Base-by-base conservation (phyloP, 2,797 vertebrate species). In the Chaetophractus vellerosus region DNA sequence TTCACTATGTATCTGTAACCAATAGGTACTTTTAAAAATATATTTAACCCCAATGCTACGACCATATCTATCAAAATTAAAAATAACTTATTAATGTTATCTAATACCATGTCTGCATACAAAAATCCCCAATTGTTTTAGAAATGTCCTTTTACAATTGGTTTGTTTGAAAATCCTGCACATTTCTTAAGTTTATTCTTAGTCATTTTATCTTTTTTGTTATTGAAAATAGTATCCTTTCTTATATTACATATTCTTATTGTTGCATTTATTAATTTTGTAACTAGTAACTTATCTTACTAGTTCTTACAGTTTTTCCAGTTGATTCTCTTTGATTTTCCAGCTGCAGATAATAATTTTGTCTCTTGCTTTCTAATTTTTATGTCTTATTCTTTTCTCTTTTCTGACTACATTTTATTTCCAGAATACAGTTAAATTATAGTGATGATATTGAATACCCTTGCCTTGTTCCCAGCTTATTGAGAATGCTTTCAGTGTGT, bases 181-280 rank as follows among this genome's bases (percentile, higher is more conserved):
- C 28, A 36, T 94, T 95, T 79, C 50, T 87, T 88, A 94, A 57
- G 16, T 91, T 66, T 93, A 88, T 78, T 55, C 21, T 55, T 88
- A 71, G 24, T 85, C 80, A 36, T 23, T 71, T 75, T 28, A 59
- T 84, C 55, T 50, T 83, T 96, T 31, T 90, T 81, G 64, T 94
- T 83, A 57, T 48, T 92, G 41, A 45, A 81, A 96, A 82, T 89
- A 91, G 36, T 15, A 82, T 74, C 26, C 45, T 81, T 84, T 80
- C 52, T 80, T 84, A 41, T 41, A 50, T 55, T 89, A 61, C 24
- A 71, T 75, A 28, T 76, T 89, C 24, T 74, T 84, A 36, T 23
- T 81, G 8, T 88, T 50, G 15, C 61, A 61, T 4, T 92, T 92
- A 83, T 26, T 86, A 76, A 76, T 69, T 91, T 72, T 75, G 3